Base-by-base conservation (phyloP, 2,888 invertebrate species). In the Stenichneumon culpator region DNA sequence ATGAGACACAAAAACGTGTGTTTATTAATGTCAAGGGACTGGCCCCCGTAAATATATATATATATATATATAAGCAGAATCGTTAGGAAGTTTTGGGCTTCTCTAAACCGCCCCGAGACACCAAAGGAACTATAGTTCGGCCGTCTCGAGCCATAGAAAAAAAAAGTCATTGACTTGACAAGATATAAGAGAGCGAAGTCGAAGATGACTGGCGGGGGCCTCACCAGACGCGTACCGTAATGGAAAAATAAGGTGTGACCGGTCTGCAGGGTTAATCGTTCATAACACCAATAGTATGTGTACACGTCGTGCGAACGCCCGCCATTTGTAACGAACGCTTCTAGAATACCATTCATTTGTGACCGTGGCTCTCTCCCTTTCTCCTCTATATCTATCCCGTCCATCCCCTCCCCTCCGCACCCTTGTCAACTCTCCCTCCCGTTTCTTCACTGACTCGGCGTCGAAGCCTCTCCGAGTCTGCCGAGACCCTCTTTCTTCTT, bases 281-380 rank as follows among this genome's bases (percentile, higher is more conserved):
- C 87, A 87, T 87, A 86, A 79, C 77, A 85, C 67, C 79, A 86
- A 87, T 50, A 60, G 57, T 70, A 47, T 63, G 52, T 84, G 84
- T 89, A 88, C 87, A 85, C 86, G 86, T 86, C 86, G 87, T 80
- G 83, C 85, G 86, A 84, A 82, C 88, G 88, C 88, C 89, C 89
- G 90, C 90, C 90, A 91, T 91, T 92, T 90, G 90, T 47, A 88
- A 87, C 89, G 84, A 90, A 91, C 90, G 90, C 89, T 91, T 91
- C 91, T 90, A 90, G 90, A 91, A 91, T 90, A 90, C 86, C 90
- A 91, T 91, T 92, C 89, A 91, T 91, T 91, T 86, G 88, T 88
- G 86, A 87, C 79, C 77, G 70, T 60, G 36, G 50, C 54, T 50
- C 63, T 50, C 63, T 47, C 57, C 50, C 67, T 60, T 36, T 60